These are phyloP conservation scores for Drosophila aff. DNA, from an alignment of 1,140 invertebrate genomes.

Conservation along the genomic window DNA sequence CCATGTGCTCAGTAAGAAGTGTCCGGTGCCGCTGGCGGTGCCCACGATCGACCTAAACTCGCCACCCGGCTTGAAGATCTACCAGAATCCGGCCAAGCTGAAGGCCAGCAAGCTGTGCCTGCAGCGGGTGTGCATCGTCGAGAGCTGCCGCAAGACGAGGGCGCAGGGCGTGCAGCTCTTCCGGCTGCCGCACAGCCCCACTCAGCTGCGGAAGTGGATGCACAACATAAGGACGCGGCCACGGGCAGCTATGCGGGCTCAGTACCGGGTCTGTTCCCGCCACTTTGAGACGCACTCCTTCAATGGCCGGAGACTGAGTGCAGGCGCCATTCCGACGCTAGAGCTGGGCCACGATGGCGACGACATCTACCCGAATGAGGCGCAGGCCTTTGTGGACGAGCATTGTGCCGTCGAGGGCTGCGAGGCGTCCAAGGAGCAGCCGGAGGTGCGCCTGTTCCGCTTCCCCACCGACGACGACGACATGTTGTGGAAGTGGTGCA, in stretches of 20 bases:
- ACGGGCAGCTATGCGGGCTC: slow-evolving; percentile 49
- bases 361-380: slow-evolving; percentile 77
- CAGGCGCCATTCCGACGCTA: slow-evolving; percentile 76
- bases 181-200: slow-evolving; percentile 72
- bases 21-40: slow-evolving; percentile 75
- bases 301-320: slow-evolving; percentile 64
- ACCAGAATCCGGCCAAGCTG: slow-evolving; percentile 77
- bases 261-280: slow-evolving; percentile 71
- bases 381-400: slow-evolving; percentile 72
- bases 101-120: slow-evolving; percentile 71
- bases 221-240: slow-evolving; percentile 71
- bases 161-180: slow-evolving; percentile 77
- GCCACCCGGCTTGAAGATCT: slow-evolving; percentile 75
- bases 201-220: slow-evolving; percentile 76
- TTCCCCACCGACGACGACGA: slow-evolving; percentile 81
- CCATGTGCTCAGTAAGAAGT: slow-evolving; percentile 76
- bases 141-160: slow-evolving; percentile 68
- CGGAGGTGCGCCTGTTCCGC: slow-evolving; percentile 74
- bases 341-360: slow-evolving; percentile 72
- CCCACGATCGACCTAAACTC: slow-evolving; percentile 76
- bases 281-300: slow-evolving; percentile 81
- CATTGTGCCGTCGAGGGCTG: slow-evolving; percentile 73
- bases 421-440: slow-evolving; percentile 62
- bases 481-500: slow-evolving; percentile 79
- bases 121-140: slow-evolving; percentile 75